Conservation (phyloP, 2,888 invertebrate genomes). For the Megaustenia siamemsis region DNA sequence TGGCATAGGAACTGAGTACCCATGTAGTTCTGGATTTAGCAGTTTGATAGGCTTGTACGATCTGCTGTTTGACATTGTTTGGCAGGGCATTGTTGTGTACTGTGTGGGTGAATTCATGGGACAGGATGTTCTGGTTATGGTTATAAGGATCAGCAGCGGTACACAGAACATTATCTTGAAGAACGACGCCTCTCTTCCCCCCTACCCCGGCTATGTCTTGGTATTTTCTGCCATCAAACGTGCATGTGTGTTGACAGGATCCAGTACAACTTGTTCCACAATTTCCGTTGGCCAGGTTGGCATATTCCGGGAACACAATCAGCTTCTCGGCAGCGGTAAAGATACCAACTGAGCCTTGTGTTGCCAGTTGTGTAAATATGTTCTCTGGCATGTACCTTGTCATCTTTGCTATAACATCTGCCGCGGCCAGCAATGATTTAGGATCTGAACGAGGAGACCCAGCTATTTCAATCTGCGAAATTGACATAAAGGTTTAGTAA, state of each 20-base stretch:
- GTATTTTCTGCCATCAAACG: constrained; percentile 69
- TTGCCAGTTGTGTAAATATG: constrained; percentile 6
- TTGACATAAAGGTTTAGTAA: no score
- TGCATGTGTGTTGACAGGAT: constrained; percentile 64
- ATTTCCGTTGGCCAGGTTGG: constrained; percentile 20
- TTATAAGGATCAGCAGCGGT: constrained; percentile 63
- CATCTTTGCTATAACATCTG: constrained; percentile 36
- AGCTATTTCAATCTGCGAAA: constrained; percentile 26
- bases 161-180: constrained; percentile 69
- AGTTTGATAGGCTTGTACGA: neutral
- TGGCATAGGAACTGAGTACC: constrained; percentile 35
- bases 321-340: constrained; percentile 41
- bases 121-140: constrained; percentile 61
- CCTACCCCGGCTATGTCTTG: constrained; percentile 64
- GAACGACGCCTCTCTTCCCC: constrained; percentile 58
- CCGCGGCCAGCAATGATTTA: neutral
- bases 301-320: constrained; percentile 31
- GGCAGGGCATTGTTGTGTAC: constrained; percentile 42
- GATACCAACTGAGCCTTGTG: constrained; percentile 7
- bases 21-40: constrained; percentile 1
- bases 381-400: constrained; percentile 20
- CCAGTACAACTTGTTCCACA: constrained; percentile 54
- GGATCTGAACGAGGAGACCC: constrained; percentile 13
- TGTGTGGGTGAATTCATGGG: constrained; percentile 66
- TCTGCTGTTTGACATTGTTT: neutral